Base-by-base conservation (phyloP, 2,113 vertebrate species). In the Oreotrochilus melanogaster region DNA sequence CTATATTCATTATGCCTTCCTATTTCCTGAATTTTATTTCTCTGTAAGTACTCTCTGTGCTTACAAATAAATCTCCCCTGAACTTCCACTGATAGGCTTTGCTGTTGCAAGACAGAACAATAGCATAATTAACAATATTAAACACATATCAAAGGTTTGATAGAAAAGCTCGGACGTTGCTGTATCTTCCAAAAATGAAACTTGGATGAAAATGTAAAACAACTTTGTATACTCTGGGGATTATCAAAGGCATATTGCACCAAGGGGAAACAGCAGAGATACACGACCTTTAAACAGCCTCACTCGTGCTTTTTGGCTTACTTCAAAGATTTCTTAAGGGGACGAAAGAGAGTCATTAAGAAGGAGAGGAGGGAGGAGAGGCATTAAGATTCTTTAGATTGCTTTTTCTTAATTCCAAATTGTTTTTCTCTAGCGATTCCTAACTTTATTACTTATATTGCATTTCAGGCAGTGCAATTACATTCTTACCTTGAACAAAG, bases 11-110 rank as follows among this genome's bases (percentile, higher is more conserved):
- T 65, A 91, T 73, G 61, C 80, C 75, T 91, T 70, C 58, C 85
- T 43, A 73, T 85, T 95, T 93, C 94, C 95, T 91, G 96, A 56
- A 95, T 97, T 97, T 97, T 94, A 91, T 94, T 96, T 94, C 93
- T 95, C 96, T 23, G 11, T 80, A 69, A 97, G 93, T 71, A 93
- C 6, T 1, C 81, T 51, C 54, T 18, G 47, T 88, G 71, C 92
- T 97, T 87, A 47, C 75, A 88, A 95, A 94, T 81, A 97, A 93
- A 94, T 92, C 87, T 88, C 91, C 65, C 58, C 6, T 51, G 85
- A 85, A 86, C 91, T 84, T 91, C 81, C 70, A 92, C 54, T 2
- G 78, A 84, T 58, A 78, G 60, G 43, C 86, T 83, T 86, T 69
- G 95, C 76, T 93, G 89, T 14, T 60, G 58, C 50, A 82, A 86